Percentiles rank a stretch among this genome's conserved stretches.
Evolutionary conservation across 2,797 vertebrate species (phyloP).

Genomic region (Mus caroli): DNA sequence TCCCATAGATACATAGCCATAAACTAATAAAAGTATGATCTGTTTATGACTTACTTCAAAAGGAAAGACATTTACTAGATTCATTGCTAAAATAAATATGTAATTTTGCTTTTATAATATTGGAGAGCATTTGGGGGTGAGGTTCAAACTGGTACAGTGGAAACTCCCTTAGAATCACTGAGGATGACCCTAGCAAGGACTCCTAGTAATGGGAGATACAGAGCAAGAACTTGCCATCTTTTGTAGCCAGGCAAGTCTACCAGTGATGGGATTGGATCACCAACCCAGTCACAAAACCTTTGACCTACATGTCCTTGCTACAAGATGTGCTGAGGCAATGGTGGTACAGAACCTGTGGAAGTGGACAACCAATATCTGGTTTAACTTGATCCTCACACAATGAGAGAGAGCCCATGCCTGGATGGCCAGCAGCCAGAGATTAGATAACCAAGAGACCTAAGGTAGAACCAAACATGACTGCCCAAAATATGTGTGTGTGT

Average conservation of each 20-base stretch:
- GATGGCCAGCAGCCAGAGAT: background rate
- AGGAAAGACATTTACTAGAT: background rate
- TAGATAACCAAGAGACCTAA: background rate
- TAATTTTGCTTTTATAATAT: conserved; percentile 49
- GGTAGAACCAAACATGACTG: background rate
- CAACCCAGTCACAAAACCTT: background rate
- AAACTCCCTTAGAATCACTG: too few species aligned
- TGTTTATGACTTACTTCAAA: background rate
- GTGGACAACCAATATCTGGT: background rate
- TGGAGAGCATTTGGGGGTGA: background rate
- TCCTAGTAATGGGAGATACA: background rate
- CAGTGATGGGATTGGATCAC: background rate
- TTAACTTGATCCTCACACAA: background rate
- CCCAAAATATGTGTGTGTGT: background rate
- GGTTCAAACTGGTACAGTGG: background rate
- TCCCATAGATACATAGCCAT: background rate
- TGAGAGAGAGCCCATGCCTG: background rate
- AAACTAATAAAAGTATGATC: background rate
- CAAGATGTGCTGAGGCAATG: background rate
- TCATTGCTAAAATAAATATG: background rate
- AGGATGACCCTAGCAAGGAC: background rate
- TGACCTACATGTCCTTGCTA: background rate
- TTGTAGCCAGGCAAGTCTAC: background rate
- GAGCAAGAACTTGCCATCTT: background rate
- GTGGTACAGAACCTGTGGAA: background rate